Evolutionary conservation across 2,797 vertebrate species (phyloP).

Genomic region (Glyptemys insculpta): DNA sequence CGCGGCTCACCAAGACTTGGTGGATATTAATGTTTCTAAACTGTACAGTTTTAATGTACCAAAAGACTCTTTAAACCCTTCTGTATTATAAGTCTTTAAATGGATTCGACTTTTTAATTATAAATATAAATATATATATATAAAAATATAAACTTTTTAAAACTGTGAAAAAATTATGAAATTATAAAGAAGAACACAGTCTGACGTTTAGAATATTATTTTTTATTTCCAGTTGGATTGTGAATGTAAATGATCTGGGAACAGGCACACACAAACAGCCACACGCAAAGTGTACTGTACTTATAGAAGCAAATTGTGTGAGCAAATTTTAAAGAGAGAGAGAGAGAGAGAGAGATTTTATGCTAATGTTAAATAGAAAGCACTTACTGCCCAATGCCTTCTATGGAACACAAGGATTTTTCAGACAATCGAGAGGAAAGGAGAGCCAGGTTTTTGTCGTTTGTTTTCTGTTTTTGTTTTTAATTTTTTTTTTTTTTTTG

Average conservation of each 20-base stretch:
- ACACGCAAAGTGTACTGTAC: conserved; percentile 74
- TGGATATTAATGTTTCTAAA: conserved; percentile 68
- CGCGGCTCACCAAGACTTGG: conserved; percentile 15
- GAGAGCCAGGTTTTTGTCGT: conserved; percentile 82
- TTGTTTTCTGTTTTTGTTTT: conserved; percentile 63
- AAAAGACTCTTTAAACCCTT: conserved; percentile 77
- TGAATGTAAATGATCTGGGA: conserved; percentile 84
- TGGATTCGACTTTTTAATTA: conserved; percentile 87
- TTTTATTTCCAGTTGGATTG: conserved; percentile 87
- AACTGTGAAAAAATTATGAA: conserved; percentile 86
- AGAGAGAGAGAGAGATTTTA: conserved; percentile 74
- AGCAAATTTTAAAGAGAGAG: conserved; percentile 74
- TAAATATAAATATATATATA: conserved; percentile 88
- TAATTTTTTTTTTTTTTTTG: conserved; percentile 79
- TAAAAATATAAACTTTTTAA: conserved; percentile 88
- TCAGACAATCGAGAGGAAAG: conserved; percentile 92
- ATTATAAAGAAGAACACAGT: conserved; percentile 82
- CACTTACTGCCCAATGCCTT: conserved; percentile 87
- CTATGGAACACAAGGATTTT: conserved; percentile 80
- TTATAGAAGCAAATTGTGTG: conserved; percentile 71
- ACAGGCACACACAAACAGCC: conserved; percentile 62
- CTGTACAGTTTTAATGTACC: conserved; percentile 86
- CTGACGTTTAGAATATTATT: conserved; percentile 85
- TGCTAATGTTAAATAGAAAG: conserved; percentile 84
- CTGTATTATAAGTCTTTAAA: conserved; percentile 85